Conservation (phyloP, 2,797 vertebrate genomes). For the Lepus oiostolus region DNA sequence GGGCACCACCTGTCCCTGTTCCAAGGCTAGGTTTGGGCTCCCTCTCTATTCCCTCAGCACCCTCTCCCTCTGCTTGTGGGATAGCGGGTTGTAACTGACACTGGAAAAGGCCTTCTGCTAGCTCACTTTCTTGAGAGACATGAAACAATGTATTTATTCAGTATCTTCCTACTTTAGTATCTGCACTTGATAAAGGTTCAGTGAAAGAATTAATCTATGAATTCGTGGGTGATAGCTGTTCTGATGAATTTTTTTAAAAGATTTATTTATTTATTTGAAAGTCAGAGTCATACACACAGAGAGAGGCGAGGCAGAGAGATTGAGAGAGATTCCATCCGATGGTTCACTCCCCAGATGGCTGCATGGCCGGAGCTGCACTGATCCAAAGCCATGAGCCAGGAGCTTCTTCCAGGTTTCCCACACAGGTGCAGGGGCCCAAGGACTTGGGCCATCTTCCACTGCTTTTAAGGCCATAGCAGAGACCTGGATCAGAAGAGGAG, state of each 20-base stretch:
- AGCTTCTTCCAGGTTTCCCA: too few relatives aligned
- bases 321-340: too few relatives aligned
- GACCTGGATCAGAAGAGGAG: too few relatives aligned
- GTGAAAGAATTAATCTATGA: background rate
- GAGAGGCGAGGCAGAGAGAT: too few relatives aligned
- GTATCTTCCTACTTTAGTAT: background rate
- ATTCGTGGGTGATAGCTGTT: background rate
- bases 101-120: background rate
- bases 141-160: background rate
- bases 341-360: too few relatives aligned
- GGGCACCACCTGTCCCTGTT: fast-evolving
- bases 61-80: background rate
- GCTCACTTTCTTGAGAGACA: background rate
- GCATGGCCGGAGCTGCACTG: too few relatives aligned
- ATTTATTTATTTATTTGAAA: too few relatives aligned
- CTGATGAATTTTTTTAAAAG: background rate
- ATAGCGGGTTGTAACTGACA: background rate
- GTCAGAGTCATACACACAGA: too few relatives aligned
- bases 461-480: too few relatives aligned
- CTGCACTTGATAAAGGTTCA: conserved; percentile 5
- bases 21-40: background rate
- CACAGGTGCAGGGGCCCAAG: too few relatives aligned
- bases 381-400: too few relatives aligned
- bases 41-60: background rate
- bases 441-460: too few relatives aligned